Conservation (phyloP, 2,113 vertebrate genomes). For the Dicrurus megarhynchus region DNA sequence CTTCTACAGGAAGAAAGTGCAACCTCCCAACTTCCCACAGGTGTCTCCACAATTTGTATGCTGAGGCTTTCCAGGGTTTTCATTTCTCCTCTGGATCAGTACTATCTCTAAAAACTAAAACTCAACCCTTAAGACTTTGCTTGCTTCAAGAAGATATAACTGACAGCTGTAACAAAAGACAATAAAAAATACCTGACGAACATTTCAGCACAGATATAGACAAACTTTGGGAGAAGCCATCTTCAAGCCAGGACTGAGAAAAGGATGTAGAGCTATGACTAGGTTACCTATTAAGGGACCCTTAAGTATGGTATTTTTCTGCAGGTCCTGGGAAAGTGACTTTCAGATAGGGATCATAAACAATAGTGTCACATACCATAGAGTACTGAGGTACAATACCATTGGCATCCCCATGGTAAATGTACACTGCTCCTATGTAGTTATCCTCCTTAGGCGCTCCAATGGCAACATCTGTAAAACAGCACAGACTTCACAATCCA, state of each 20-base stretch:
- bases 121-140: not conserved
- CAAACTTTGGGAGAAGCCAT: not conserved
- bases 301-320: not conserved
- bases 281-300: not conserved
- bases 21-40: not conserved
- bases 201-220: not conserved
- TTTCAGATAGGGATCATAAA: not conserved
- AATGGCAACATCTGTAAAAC: constrained; percentile 88
- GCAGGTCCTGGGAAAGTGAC: not conserved
- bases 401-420: constrained; percentile 87
- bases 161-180: not conserved
- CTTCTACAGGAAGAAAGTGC: not conserved
- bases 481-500: not conserved
- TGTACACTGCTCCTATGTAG: constrained; percentile 88
- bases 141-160: not conserved
- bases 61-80: not conserved
- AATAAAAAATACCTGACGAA: not conserved
- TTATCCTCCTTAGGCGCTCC: constrained; percentile 93
- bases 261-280: not conserved
- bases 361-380: constrained; percentile 78
- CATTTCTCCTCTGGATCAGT: not conserved
- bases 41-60: not conserved
- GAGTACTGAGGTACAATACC: constrained; percentile 89
- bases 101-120: not conserved
- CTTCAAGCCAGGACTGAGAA: not conserved